Evolutionary conservation across 2,888 invertebrate species (phyloP).

Genomic region (Aromia moschata): DNA sequence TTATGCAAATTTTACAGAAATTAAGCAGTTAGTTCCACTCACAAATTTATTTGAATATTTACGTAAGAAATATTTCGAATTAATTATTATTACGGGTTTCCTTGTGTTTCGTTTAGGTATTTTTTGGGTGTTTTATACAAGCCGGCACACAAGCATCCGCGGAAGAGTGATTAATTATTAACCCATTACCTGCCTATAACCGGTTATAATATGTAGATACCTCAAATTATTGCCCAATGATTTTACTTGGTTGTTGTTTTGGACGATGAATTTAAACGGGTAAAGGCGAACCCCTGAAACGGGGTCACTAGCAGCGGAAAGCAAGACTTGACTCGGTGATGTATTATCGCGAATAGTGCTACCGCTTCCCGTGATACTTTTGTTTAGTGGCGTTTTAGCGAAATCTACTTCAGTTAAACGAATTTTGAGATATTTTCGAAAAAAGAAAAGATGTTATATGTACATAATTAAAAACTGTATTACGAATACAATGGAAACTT

Average conservation of each 20-base stretch:
- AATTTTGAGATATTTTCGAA: too few species aligned
- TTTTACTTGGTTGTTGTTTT: slow-evolving; percentile 11
- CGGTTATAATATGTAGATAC: slow-evolving; percentile 32
- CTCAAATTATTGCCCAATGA: slow-evolving; percentile 23
- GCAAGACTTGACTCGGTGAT: slow-evolving; percentile 51
- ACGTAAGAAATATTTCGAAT: slow-evolving; percentile 15
- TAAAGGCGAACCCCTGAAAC: slow-evolving; percentile 38
- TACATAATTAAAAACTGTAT: too few species aligned
- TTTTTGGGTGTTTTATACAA: slow-evolving; percentile 22
- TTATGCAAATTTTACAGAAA: slow-evolving; percentile 13
- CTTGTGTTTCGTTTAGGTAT: slow-evolving; percentile 7
- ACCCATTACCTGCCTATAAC: slow-evolving; percentile 28
- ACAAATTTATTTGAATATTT: slow-evolving; percentile 8
- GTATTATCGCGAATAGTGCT: slow-evolving; percentile 41
- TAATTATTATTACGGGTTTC: slow-evolving; percentile 10
- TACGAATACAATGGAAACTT: too few species aligned
- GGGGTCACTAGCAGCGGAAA: slow-evolving; percentile 48
- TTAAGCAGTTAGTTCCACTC: slow-evolving; percentile 18
- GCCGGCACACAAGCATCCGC: slow-evolving; percentile 29
- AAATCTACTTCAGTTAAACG: slow-evolving; percentile 5
- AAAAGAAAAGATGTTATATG: too few species aligned
- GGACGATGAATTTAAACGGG: slow-evolving; percentile 13
- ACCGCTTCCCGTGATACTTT: slow-evolving; percentile 35
- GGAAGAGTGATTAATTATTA: slow-evolving; percentile 30
- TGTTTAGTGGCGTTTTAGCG: slow-evolving; percentile 27